Base-by-base conservation (phyloP, 2,797 vertebrate species). In the Pelodytes ibericus region DNA sequence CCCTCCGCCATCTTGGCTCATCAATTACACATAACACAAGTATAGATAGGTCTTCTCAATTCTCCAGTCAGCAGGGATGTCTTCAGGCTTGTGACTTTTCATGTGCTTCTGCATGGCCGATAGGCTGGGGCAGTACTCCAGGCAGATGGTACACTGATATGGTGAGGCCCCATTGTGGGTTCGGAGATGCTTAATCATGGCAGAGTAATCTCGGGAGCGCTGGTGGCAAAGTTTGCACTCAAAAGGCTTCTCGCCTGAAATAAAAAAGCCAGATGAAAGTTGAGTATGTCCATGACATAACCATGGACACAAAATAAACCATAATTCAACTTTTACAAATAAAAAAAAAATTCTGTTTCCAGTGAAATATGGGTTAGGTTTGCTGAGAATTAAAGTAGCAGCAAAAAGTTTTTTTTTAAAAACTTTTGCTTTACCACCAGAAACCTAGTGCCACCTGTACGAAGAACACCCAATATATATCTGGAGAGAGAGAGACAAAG, bases 31-130 rank as follows among this genome's bases (percentile, higher is more conserved):
- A 0, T 99, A 99, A 89, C 97, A 99, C 85, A 99, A 93, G 81
- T 99, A 99, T 83, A 99, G 92, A 86, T 99, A 99, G 68, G 97
- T 98, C 92, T 99, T 90, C 94, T 99, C 97, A 91, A 99, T 99
- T 91, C 96, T 94, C 98, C 98, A 99, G 92, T 99, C 98, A 0
- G 95, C 91, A 1, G 98, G 97, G 85, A 99, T 95, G 58, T 99
- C 98, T 90, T 99, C 97, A 0, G 97, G 96, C 82, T 96, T 98
- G 94, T 99, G 98, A 88, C 92, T 88, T 88, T 99, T 99, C 92
- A 99, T 98, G 95, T 99, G 98, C 89, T 99, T 99, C 94, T 99
- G 98, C 97, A 99, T 99, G 91, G 96, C 94, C 1, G 96, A 98
- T 84, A 99, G 95, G 87, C 97, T 99, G 65, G 96, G 96, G 93